Percentiles rank a stretch among this genome's conserved stretches.
These are phyloP conservation scores for Cephus rjabovi DNA, from an alignment of 2,888 invertebrate species.

Conservation along the genomic window DNA sequence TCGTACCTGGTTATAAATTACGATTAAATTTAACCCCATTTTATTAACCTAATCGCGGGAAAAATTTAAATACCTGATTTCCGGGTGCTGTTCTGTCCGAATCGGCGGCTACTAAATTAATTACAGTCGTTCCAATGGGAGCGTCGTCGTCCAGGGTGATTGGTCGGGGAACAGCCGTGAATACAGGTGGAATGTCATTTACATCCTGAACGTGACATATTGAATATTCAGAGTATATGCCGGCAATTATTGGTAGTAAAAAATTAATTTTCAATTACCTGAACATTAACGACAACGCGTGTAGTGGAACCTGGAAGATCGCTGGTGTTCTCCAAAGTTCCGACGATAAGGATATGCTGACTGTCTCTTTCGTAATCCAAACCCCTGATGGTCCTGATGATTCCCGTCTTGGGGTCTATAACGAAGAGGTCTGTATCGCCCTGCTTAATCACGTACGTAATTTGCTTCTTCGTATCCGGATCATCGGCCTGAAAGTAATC, in stretches of 20 bases:
- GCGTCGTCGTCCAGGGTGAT: conserved; percentile 87
- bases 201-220: conserved; percentile 73
- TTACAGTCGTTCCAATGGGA: conserved; percentile 83
- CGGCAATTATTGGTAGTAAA: background rate
- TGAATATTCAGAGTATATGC: background rate
- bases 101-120: conserved; percentile 83
- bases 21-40: background rate
- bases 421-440: conserved; percentile 86
- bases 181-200: conserved; percentile 90
- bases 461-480: conserved; percentile 82
- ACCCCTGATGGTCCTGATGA: conserved; percentile 80
- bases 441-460: conserved; percentile 86
- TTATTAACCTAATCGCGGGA: background rate
- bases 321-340: conserved; percentile 85
- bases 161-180: conserved; percentile 84
- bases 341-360: conserved; percentile 80
- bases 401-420: conserved; percentile 84
- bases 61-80: conserved; percentile 72
- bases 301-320: conserved; percentile 79
- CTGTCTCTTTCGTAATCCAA: conserved; percentile 83
- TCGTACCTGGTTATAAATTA: conserved; percentile 59
- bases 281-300: conserved; percentile 78
- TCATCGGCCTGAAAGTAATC: conserved; percentile 76
- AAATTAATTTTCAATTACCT: conserved; percentile 64
- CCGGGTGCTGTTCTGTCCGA: conserved; percentile 88